Evolutionary conservation across 2,888 invertebrate species (phyloP).

Genomic region (Acrocyrtus sp.): DNA sequence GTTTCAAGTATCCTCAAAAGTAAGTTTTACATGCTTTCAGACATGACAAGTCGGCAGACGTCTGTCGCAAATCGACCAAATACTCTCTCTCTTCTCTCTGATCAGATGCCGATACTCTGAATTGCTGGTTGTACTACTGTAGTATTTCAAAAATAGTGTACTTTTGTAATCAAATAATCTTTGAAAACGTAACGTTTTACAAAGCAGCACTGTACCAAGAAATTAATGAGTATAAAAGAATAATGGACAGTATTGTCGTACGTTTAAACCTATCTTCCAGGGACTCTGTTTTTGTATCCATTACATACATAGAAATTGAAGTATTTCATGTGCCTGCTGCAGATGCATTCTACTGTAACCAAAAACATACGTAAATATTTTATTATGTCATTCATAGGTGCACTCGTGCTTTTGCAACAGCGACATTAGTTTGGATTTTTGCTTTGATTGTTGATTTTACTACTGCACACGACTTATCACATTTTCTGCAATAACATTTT

Average conservation of each 20-base stretch:
- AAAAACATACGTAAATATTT: slow-evolving; percentile 21
- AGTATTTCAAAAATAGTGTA: slow-evolving; percentile 9
- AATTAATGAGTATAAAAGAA: not conserved
- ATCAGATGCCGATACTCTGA: slow-evolving; percentile 32
- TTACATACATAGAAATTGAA: slow-evolving; percentile 10
- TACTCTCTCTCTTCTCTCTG: too few species aligned
- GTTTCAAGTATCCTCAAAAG: too few species aligned
- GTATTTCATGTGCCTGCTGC: slow-evolving; percentile 43
- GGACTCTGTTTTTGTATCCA: too few species aligned
- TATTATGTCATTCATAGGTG: slow-evolving; percentile 23
- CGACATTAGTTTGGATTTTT: too few species aligned
- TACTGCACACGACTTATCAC: too few species aligned
- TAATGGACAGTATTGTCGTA: not conserved
- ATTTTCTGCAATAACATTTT: too few species aligned
- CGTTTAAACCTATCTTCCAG: not conserved
- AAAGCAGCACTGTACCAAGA: slow-evolving; percentile 12
- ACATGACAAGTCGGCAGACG: slow-evolving; percentile 31
- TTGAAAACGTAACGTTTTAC: slow-evolving; percentile 4
- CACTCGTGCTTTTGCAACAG: slow-evolving; percentile 5
- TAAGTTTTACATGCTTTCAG: slow-evolving; percentile 34
- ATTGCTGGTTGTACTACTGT: slow-evolving; percentile 25
- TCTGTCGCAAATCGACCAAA: slow-evolving; percentile 39
- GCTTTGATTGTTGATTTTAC: too few species aligned
- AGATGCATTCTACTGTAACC: slow-evolving; percentile 15
- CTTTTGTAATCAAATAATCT: slow-evolving; percentile 15